phyloP scores from a whole-genome alignment of 1,140 invertebrate genomes.

The Spodoptera litura region DNA sequence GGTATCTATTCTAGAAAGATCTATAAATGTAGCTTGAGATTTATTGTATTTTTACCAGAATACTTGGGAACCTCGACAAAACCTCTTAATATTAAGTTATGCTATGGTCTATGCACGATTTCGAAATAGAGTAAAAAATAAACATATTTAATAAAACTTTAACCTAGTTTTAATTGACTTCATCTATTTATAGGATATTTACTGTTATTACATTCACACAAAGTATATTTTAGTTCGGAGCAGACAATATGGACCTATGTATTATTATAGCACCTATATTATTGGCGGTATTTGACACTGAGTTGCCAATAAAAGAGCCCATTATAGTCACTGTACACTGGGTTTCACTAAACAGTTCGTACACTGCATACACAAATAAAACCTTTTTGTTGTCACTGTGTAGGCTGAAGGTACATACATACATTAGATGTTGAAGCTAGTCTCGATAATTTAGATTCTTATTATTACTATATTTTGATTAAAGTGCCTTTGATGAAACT shows the following conservation, averaged over 20 bases:
- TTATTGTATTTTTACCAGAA: no score
- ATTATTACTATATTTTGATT: no score
- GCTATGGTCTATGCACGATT: no score
- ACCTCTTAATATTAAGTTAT: no score
- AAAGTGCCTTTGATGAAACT: no score
- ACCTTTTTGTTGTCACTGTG: not conserved
- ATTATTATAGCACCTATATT: no score
- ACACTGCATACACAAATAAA: slow-evolving; percentile 17
- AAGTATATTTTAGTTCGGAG: not conserved
- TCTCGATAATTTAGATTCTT: not conserved
- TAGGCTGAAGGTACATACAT: not conserved
- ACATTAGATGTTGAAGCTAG: slow-evolving; percentile 4
- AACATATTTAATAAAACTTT: not conserved
- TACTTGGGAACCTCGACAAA: no score
- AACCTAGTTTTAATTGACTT: not conserved
- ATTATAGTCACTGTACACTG: slow-evolving; percentile 13
- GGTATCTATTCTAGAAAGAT: no score
- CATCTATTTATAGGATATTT: not conserved
- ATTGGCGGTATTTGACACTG: not conserved
- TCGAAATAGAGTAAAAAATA: no score
- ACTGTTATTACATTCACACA: not conserved
- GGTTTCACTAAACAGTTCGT: slow-evolving; percentile 9
- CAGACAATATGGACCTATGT: no score
- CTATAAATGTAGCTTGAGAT: no score
- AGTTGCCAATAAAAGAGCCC: slow-evolving; percentile 18